Percentiles rank a stretch among this genome's conserved stretches.
Conservation (phyloP, 2,797 vertebrate genomes). For the Meriones psammophilus region DNA sequence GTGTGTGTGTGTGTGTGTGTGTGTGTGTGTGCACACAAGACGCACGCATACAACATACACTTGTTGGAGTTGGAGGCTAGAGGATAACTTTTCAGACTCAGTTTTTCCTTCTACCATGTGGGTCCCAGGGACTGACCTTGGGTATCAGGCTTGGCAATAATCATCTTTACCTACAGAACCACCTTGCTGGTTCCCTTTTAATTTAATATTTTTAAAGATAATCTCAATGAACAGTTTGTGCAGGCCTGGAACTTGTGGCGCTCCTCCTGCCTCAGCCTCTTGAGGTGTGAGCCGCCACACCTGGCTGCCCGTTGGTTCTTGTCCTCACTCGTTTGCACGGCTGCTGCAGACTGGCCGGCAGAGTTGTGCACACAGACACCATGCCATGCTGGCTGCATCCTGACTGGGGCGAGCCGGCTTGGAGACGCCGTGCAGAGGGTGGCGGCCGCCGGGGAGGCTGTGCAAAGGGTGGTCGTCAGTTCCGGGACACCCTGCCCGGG, state of each 20-base stretch:
- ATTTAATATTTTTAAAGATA: not conserved
- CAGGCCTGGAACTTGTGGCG: not conserved
- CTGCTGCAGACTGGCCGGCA: not conserved
- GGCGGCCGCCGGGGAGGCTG: not conserved
- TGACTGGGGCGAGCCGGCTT: not conserved
- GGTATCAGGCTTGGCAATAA: not conserved
- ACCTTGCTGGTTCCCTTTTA: not conserved
- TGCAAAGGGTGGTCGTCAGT: not conserved
- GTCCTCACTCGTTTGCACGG: not conserved
- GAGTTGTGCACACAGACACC: not conserved
- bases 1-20: not conserved
- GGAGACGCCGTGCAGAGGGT: not conserved
- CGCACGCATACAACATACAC: not conserved
- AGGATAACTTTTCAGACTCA: not conserved
- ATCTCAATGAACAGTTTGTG: not conserved
- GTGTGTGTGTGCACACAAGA: no score
- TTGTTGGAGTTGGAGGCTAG: not conserved
- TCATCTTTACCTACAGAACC: no score
- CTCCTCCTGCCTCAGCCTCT: not conserved
- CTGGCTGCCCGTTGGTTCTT: not conserved
- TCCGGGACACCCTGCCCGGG: not conserved
- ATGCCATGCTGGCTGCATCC: not conserved
- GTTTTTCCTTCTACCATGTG: not conserved
- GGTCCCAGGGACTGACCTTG: not conserved
- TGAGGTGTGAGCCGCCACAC: not conserved